Evolutionary conservation across 1,140 invertebrate species (phyloP).

Genomic region (Lucilia cuprina): DNA sequence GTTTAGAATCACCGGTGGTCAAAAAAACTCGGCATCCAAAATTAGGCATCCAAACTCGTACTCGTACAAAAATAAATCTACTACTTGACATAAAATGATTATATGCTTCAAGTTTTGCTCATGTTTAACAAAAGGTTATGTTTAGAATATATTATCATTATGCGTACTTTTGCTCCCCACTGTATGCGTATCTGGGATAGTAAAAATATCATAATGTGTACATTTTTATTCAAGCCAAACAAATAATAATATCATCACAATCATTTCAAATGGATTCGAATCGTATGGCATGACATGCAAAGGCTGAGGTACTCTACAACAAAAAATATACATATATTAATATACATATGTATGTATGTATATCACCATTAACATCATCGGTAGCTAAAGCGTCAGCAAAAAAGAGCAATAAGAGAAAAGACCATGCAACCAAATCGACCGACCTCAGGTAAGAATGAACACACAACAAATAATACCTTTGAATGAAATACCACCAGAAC

Average conservation of each 20-base stretch:
- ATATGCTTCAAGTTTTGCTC: no score
- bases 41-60: no score
- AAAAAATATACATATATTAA: no score
- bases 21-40: no score
- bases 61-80: no score
- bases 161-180: no score
- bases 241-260: background rate
- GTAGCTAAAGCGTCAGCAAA: background rate
- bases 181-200: no score
- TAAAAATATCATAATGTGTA: background rate
- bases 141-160: no score
- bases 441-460: background rate
- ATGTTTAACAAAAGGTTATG: no score
- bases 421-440: background rate
- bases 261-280: background rate
- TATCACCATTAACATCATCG: background rate
- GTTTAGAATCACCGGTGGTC: no score
- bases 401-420: background rate
- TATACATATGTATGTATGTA: no score
- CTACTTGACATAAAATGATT: no score
- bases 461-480: background rate
- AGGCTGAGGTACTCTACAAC: background rate
- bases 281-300: background rate
- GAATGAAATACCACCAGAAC: constrained; percentile 1
- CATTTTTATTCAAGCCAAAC: background rate